Conservation (phyloP, 2,888 invertebrate genomes). For the Acronicta leporina region DNA sequence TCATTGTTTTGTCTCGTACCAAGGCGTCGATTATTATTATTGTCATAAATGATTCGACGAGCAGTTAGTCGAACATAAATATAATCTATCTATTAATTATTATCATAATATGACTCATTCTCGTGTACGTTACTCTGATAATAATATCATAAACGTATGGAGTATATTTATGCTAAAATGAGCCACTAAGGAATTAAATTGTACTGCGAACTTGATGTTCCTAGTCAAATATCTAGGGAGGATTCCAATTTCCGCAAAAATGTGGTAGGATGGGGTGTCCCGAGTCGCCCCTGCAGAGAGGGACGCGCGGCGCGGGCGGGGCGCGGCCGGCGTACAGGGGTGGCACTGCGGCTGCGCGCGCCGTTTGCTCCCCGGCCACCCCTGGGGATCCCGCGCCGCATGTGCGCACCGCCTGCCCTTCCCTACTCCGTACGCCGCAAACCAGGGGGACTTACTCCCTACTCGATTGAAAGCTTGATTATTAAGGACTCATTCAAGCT, state of each 20-base stretch:
- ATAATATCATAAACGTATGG: slow-evolving; percentile 16
- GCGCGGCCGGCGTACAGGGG: slow-evolving; percentile 56
- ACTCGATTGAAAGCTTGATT: slow-evolving; percentile 72
- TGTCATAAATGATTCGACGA: slow-evolving; percentile 61
- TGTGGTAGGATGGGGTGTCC: slow-evolving; percentile 75
- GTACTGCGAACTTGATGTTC: slow-evolving; percentile 50
- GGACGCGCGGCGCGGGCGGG: slow-evolving; percentile 62
- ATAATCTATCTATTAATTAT: slow-evolving; percentile 46
- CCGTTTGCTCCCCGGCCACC: slow-evolving; percentile 65
- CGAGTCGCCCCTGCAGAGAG: slow-evolving; percentile 77
- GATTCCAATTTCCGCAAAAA: slow-evolving; percentile 85
- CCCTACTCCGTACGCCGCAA: slow-evolving; percentile 53
- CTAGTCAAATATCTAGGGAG: slow-evolving; percentile 67
- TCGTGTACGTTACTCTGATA: slow-evolving; percentile 31
- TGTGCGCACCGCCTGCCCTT: slow-evolving; percentile 66
- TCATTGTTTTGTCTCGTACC: slow-evolving; percentile 68
- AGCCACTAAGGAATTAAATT: slow-evolving; percentile 18
- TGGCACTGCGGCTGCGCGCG: slow-evolving; percentile 68
- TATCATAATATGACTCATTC: slow-evolving; percentile 42
- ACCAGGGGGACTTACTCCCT: slow-evolving; percentile 62
- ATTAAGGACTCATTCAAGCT: slow-evolving; percentile 82
- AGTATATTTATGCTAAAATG: neutral
- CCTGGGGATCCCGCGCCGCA: slow-evolving; percentile 69
- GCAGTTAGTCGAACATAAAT: slow-evolving; percentile 57
- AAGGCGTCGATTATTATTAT: slow-evolving; percentile 59